Base-by-base conservation (phyloP, 1,140 invertebrate species). In the Drosophila burlai region DNA sequence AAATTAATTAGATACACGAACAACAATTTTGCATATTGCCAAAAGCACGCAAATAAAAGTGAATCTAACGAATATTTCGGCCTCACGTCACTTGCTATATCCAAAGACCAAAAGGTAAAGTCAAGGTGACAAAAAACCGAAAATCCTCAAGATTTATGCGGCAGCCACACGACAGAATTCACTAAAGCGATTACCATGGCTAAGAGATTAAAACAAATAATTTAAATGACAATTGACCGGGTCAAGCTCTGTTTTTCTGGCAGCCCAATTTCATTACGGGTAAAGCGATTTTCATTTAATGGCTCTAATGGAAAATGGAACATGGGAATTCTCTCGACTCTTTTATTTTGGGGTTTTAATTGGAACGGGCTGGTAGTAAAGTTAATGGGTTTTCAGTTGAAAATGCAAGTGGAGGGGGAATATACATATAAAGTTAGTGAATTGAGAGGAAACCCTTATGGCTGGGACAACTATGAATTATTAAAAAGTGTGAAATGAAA, bases 221-320 rank as follows among this genome's bases (percentile, higher is more conserved):
- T 73, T 79, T 61, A 79, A 79, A 79, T 50, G 76, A 79, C 76
- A 80, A 80, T 80, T 80, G 76, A 34, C 38, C 62, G 61, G 49
- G 55, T 82, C 80, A 68, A 89, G 49, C 84, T 24, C 21, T 6
- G 7, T 85, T 81, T 77, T 83, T 69, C 31, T 45, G 50, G 65
- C 65, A 64, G 45, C 57, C 73, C 73, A 72, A 78, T 83, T 86
- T 83, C 60, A 61, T 83, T 66, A 49, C 15, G 46, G 61, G 55
- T 46, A 40, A 63, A 79, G 76, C 66, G 54, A 67, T 81, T 81
- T 64, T 59, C 75, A 63, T 83, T 74, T 62, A 54, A 54, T 82
- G 62, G 59, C 58, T 47, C 52, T 52, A 73, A 83, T 89, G 83
- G 69, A 87, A 87, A 87, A 75, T 89, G 83, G 83, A 87, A 80